Conservation (phyloP, 2,113 vertebrate species). For the Laticauda colubrina region DNA sequence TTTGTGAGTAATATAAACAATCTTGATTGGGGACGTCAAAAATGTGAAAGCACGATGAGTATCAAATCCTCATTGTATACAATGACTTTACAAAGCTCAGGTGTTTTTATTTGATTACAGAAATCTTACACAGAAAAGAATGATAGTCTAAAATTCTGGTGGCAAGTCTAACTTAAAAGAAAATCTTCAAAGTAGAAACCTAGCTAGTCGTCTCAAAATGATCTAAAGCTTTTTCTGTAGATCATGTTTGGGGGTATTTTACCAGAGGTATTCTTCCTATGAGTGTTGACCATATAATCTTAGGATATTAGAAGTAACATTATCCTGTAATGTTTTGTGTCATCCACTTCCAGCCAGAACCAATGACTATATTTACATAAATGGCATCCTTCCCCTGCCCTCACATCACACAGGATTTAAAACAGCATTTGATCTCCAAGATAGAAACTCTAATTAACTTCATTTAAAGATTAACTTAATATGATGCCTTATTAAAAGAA, state of each 20-base stretch:
- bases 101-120: neutral
- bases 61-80: neutral
- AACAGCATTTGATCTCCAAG: constrained; percentile 54
- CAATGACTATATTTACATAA: constrained; percentile 19
- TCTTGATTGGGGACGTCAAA: neutral
- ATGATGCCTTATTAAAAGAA: constrained; percentile 52
- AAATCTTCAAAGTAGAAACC: accelerated
- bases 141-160: neutral
- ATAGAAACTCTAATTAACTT: constrained; percentile 56
- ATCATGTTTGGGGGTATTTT: neutral
- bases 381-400: constrained; percentile 29
- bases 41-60: neutral
- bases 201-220: neutral
- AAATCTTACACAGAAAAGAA: constrained; percentile 2
- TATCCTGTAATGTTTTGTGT: constrained; percentile 4
- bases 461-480: constrained; percentile 62
- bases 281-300: neutral
- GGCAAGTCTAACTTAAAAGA: neutral
- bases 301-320: neutral
- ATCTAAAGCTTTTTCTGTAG: neutral
- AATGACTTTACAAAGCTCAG: neutral
- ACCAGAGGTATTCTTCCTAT: neutral
- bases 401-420: constrained; percentile 15
- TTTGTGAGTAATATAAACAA: neutral
- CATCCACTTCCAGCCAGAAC: constrained; percentile 7